Evolutionary conservation across 2,113 vertebrate species (phyloP), one percentile per base, ranked within the genome.

Genomic region (Nycticebus coucang): DNA sequence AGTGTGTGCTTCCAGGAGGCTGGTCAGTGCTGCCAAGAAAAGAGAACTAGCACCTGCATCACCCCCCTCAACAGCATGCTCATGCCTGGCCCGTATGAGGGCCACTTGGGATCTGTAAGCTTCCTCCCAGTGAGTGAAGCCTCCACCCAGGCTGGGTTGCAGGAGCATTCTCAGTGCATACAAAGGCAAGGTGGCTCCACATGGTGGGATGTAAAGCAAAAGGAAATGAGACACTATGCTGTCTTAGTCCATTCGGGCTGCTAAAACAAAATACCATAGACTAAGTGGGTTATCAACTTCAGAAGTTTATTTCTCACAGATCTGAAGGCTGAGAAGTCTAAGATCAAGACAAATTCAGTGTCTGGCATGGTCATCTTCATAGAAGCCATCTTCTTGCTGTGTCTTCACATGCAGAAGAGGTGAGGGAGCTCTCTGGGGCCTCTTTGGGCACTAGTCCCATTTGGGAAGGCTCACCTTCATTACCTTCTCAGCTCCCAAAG

Each of bases 1-100:
- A 89, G 30, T 33, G 18, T 83, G 33, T 12, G 59, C 22, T 7
- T 30, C 69, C 97, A 87, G 94, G 17, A 77, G 55, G 26, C 45
- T 45, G 13, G 50, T 17, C 6, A 21, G 15, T 74, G 69, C 37
- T 80, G 1, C 2, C 45, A 77, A 87, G 90, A 5, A 60, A 26
- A 64, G 10, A 64, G 62, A 64, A 64, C 24, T 64, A 12, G 26
- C 24, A 89, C 88, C 91, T 41, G 50, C 7, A 72, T 60, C n/a
- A 30, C 22, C 41, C 72, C 33, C 19, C 50, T 91, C 30, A 69
- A 1, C 14, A 28, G 14, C 2, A 15, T 9, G 91, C 17, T 72
- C 0, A 14, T n/a, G 22, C 1, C 9, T 11, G 91, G 14, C 69
- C 1, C 45, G n/a, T n/a, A n/a, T 12, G 55, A 35, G 1, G 17